A percentile compares a stretch with the other conserved stretches of the same genome.
phyloP scores from a whole-genome alignment of 2,113 vertebrate species.

The Zapus hudsonius region DNA sequence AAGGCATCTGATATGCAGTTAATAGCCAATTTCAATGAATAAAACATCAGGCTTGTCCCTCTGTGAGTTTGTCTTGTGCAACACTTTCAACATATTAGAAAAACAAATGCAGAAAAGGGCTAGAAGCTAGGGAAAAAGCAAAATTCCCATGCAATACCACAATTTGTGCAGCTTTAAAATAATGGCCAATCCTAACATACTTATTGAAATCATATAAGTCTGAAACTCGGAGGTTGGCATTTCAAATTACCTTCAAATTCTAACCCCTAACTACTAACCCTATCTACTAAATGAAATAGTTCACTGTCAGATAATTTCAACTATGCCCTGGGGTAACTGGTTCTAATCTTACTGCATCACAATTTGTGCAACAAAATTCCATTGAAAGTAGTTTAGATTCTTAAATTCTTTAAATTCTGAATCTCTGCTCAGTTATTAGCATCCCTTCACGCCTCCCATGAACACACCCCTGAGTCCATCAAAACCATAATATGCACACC shows the following conservation, averaged over 20 bases:
- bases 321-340: neutral
- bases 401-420: neutral
- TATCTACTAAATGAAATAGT: constrained; percentile 19
- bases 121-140: neutral
- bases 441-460: neutral
- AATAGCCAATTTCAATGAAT: constrained; percentile 51
- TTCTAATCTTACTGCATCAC: neutral
- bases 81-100: constrained; percentile 39
- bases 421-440: neutral
- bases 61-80: neutral
- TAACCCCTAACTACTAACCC: neutral
- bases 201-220: neutral
- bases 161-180: neutral
- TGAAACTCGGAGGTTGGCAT: neutral
- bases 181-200: neutral
- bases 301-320: neutral
- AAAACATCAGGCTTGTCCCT: neutral
- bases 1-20: constrained; percentile 26
- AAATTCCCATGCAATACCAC: neutral
- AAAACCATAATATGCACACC: neutral
- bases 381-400: constrained; percentile 5
- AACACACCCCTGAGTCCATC: neutral
- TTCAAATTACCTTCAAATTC: constrained; percentile 21
- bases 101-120: constrained; percentile 2
- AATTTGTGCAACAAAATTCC: constrained; percentile 23